Evolutionary conservation across 2,797 vertebrate genomes (phyloP), one percentile per base, ranked within the genome.

Genomic region (Pagetopsis macropterus): DNA sequence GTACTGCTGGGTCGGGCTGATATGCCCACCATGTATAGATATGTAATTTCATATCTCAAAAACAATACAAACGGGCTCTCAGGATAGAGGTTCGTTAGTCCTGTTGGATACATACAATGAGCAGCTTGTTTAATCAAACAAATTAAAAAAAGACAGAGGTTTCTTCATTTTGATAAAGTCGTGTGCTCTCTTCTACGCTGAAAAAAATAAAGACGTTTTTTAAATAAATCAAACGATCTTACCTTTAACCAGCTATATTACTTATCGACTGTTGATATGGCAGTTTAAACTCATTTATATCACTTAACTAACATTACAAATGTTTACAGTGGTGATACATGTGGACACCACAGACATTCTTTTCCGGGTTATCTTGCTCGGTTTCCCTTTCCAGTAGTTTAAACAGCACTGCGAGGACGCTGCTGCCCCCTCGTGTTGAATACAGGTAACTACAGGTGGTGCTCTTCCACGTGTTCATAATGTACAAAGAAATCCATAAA

Each of bases 301-400:
- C 17, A 45, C 17, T 37, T 14, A 13, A 0, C 37, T 49, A 3
- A 48, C 0, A 48, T 49, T 0, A 54, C 14, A 69, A 3, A 33
- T 33, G 63, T 14, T 17, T 4, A 19, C 51, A 63, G 7, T 4
- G 16, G 6, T 12, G 2, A 0, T 8, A 83, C 87, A 84, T 71
- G 87, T 82, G 82, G 59, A 66, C 33, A 0, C 49, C 2, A 4
- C 41, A 8, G 13, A 3, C 19, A 41, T 51, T 21, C 2, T 15
- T 9, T 84, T 88, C 84, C 84, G 80, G 72, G 51, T 78, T 43
- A 0, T 31, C 54, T 68, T 69, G 14, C n/a, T 84, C 78, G 50
- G 63, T 60, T 57, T 27, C 15, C 1, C 0, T 4, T 50, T 40
- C 7, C 16, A 2, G 65, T 19, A 48, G 43, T 2, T 41, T 23